phyloP scores from a whole-genome alignment of 2,888 invertebrate genomes.

The Melinaea marsaeus region DNA sequence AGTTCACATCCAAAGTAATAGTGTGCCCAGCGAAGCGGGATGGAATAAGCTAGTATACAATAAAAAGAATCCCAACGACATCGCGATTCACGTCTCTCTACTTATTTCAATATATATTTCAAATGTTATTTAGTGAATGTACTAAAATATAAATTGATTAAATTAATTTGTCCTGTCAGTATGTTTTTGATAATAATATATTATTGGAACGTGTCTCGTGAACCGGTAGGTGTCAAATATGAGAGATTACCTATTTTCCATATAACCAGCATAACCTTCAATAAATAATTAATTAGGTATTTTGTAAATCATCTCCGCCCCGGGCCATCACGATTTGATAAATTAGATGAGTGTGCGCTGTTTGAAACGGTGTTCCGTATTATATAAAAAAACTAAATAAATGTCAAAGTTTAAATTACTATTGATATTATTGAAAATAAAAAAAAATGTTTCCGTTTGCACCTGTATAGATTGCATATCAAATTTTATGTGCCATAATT shows the following conservation, averaged over 20 bases:
- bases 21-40: too few species aligned
- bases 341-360: neutral
- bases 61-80: too few species aligned
- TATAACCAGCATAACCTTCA: slow-evolving; percentile 3
- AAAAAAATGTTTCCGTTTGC: neutral
- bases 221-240: slow-evolving; percentile 6
- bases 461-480: too few species aligned
- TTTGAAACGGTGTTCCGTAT: neutral
- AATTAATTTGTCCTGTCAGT: slow-evolving; percentile 7
- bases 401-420: neutral
- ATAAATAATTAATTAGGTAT: slow-evolving; percentile 8
- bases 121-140: neutral
- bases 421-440: neutral
- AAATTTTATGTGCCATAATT: neutral
- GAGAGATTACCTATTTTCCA: slow-evolving; percentile 7
- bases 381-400: neutral
- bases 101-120: neutral
- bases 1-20: too few species aligned
- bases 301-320: slow-evolving; percentile 3
- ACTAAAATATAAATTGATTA: neutral
- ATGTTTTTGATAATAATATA: slow-evolving; percentile 2
- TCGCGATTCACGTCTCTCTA: neutral
- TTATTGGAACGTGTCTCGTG: neutral
- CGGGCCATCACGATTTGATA: slow-evolving; percentile 2
- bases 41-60: too few species aligned